A percentile compares a stretch with the other conserved stretches of the same genome.
These are phyloP conservation scores for Ceratina calcarata DNA, from an alignment of 1,140 invertebrate species.

Conservation along the genomic window DNA sequence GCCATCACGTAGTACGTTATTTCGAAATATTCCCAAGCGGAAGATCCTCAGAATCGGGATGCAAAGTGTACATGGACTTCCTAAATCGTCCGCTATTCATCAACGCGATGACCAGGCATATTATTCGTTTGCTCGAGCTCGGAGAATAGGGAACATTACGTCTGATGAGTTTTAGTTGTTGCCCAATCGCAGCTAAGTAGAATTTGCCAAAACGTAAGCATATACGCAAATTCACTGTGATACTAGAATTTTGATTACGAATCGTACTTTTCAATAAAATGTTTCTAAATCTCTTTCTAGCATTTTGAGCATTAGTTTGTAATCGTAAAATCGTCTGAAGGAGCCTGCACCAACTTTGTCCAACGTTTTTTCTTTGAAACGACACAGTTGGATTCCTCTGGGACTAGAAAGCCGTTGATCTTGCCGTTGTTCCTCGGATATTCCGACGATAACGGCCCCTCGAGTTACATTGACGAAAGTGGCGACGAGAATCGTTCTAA, in stretches of 20 bases:
- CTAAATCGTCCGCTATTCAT: constrained; percentile 5
- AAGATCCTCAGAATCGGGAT: background rate
- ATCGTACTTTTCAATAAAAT: background rate
- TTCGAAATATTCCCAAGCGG: constrained; percentile 4
- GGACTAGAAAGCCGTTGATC: background rate
- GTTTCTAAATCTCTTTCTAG: background rate
- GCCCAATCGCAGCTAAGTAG: background rate
- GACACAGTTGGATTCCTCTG: too few species aligned
- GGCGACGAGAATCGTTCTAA: constrained; percentile 43
- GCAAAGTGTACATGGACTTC: background rate
- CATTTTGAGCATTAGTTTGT: too few species aligned
- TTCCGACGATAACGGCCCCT: constrained; percentile 52
- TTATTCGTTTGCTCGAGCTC: constrained; percentile 7
- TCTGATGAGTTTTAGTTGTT: background rate
- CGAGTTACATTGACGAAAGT: constrained; percentile 37
- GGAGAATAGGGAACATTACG: background rate
- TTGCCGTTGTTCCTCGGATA: constrained; percentile 24
- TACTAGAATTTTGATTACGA: background rate
- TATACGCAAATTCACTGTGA: too few species aligned
- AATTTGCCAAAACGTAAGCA: too few species aligned
- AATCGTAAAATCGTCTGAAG: too few species aligned
- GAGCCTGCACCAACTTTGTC: too few species aligned
- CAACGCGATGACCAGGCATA: constrained; percentile 1
- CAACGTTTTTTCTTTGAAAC: too few species aligned
- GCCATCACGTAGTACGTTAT: background rate